Conservation (phyloP, 2,797 vertebrate genomes). For the Poecilia gillii region DNA sequence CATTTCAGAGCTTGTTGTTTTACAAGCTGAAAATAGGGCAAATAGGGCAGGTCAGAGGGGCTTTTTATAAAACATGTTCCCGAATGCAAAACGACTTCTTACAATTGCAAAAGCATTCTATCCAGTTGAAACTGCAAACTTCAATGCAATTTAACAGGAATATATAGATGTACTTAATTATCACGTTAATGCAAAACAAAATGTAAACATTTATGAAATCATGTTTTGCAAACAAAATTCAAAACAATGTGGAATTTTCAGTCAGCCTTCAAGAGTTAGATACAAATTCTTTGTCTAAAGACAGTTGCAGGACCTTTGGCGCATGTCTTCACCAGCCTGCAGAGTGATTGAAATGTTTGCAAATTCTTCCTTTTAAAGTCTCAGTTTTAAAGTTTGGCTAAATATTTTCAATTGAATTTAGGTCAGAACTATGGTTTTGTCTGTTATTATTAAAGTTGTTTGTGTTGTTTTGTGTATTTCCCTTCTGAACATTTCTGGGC, state of each 20-base stretch:
- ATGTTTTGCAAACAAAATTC: not conserved
- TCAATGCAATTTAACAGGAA: not conserved
- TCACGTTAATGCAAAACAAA: not conserved
- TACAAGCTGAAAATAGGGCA: not conserved
- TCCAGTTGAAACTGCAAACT: not conserved
- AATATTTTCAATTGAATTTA: not conserved
- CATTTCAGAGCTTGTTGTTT: not conserved
- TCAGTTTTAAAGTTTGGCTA: not conserved
- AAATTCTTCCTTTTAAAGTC: not conserved
- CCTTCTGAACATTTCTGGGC: not conserved
- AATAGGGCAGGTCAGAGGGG: not conserved
- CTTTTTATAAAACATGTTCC: not conserved
- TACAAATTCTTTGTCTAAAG: not conserved
- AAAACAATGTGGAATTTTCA: not conserved
- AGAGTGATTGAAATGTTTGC: not conserved
- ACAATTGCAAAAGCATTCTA: not conserved
- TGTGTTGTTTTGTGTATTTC: not conserved
- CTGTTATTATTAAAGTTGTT: not conserved
- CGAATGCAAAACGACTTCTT: not conserved
- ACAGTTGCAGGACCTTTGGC: not conserved
- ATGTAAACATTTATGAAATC: not conserved
- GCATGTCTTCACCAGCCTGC: not conserved
- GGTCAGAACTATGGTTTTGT: not conserved
- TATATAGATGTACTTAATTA: not conserved
- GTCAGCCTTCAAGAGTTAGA: not conserved